Conservation (phyloP, 2,888 invertebrate genomes). For the Pseudoips prasinana region DNA sequence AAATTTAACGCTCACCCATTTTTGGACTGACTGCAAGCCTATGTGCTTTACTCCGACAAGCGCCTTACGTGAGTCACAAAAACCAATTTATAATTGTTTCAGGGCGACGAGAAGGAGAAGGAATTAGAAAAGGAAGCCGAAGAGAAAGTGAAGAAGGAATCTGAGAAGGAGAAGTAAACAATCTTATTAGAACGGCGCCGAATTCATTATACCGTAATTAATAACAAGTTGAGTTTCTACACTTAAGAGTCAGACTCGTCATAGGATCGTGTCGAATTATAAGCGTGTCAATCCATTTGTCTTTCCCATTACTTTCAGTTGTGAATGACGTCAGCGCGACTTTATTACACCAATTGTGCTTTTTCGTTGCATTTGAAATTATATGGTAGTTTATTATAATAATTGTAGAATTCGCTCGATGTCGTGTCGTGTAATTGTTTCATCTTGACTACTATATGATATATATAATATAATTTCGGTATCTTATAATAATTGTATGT, state of each 20-base stretch:
- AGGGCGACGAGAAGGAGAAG: slow-evolving; percentile 91
- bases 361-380: slow-evolving; percentile 33
- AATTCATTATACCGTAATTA: slow-evolving; percentile 30
- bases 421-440: slow-evolving; percentile 43
- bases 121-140: slow-evolving; percentile 84
- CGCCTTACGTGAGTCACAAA: too few relatives aligned
- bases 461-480: slow-evolving; percentile 18
- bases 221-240: slow-evolving; percentile 49
- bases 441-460: slow-evolving; percentile 20
- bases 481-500: slow-evolving; percentile 26
- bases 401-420: slow-evolving; percentile 40
- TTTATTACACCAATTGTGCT: slow-evolving; percentile 37
- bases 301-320: slow-evolving; percentile 70
- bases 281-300: slow-evolving; percentile 79
- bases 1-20: too few relatives aligned
- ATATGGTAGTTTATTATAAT: slow-evolving; percentile 4
- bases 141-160: slow-evolving; percentile 83
- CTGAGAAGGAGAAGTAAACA: slow-evolving; percentile 54
- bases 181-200: slow-evolving; percentile 22
- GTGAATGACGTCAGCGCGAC: slow-evolving; percentile 43
- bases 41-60: too few relatives aligned
- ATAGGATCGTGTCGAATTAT: slow-evolving; percentile 68
- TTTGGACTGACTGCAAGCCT: too few relatives aligned
- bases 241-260: slow-evolving; percentile 66
- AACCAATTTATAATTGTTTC: slow-evolving; percentile 40